phyloP scores from a whole-genome alignment of 2,113 vertebrate genomes.

The Brachyhypopomus gauderio region DNA sequence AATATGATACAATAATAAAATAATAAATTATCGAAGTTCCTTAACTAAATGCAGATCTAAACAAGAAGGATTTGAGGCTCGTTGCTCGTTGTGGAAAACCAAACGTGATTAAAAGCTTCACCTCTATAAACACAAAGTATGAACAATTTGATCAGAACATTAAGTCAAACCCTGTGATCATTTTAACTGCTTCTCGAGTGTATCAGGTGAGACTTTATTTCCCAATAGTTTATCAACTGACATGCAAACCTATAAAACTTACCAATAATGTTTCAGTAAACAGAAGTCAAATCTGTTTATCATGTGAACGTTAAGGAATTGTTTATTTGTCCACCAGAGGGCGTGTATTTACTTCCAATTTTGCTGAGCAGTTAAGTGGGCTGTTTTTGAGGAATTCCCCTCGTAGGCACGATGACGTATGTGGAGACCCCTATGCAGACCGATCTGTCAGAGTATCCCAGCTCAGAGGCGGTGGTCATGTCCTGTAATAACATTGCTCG shows the following conservation, averaged over 20 bases:
- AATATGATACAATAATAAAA: no score
- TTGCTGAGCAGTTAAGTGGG: not conserved
- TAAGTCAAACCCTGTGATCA: no score
- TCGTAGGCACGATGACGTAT: slow-evolving; percentile 65
- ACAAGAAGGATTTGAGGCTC: no score
- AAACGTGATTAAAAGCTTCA: no score
- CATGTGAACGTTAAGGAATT: not conserved
- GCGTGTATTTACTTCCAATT: slow-evolving; percentile 41
- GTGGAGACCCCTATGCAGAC: slow-evolving; percentile 63
- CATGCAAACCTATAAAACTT: not conserved
- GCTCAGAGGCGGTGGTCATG: slow-evolving; percentile 32
- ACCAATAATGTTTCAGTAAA: not conserved
- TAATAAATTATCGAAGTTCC: no score
- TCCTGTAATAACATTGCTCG: not conserved
- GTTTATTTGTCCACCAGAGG: slow-evolving; percentile 64
- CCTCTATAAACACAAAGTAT: no score
- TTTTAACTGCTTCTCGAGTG: no score
- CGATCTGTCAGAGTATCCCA: slow-evolving; percentile 58
- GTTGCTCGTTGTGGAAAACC: no score
- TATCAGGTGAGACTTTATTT: not conserved
- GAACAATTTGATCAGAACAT: no score
- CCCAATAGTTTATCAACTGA: not conserved
- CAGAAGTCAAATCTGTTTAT: no score
- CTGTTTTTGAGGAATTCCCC: slow-evolving; percentile 68
- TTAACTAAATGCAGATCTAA: no score